Conservation (phyloP, 2,797 vertebrate species). For the Lagodon rhomboides region DNA sequence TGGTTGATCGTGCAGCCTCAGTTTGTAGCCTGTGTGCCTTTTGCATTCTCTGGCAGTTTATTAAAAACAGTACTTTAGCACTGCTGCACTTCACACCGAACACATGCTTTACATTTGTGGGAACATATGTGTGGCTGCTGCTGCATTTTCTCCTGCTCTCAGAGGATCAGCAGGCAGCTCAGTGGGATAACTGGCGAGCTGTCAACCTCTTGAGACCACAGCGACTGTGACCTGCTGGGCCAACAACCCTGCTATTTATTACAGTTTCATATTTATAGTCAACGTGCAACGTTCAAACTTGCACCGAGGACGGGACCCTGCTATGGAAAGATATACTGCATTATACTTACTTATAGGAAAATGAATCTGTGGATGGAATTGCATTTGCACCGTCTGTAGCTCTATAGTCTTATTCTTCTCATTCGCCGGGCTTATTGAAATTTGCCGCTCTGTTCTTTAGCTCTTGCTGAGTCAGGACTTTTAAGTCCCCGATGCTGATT, state of each 20-base stretch:
- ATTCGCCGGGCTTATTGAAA: background rate
- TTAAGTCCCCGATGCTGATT: slow-evolving; percentile 41
- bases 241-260: slow-evolving; percentile 12
- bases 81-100: background rate
- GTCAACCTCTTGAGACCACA: background rate
- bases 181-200: slow-evolving; percentile 14
- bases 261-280: slow-evolving; percentile 6
- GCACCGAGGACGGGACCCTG: background rate
- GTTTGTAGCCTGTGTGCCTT: background rate
- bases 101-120: background rate
- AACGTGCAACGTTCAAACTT: background rate
- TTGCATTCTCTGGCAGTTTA: background rate
- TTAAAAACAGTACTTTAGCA: background rate
- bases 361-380: background rate
- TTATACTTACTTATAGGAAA: background rate
- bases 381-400: background rate
- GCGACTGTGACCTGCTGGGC: slow-evolving; percentile 19
- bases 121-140: background rate
- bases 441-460: background rate
- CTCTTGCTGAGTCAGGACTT: slow-evolving; percentile 46
- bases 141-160: background rate
- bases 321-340: background rate
- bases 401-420: background rate
- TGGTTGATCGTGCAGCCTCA: background rate
- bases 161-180: slow-evolving; percentile 9